Evolutionary conservation across 2,113 vertebrate genomes (phyloP).

Genomic region (Sinocyclocheilus grahami): DNA sequence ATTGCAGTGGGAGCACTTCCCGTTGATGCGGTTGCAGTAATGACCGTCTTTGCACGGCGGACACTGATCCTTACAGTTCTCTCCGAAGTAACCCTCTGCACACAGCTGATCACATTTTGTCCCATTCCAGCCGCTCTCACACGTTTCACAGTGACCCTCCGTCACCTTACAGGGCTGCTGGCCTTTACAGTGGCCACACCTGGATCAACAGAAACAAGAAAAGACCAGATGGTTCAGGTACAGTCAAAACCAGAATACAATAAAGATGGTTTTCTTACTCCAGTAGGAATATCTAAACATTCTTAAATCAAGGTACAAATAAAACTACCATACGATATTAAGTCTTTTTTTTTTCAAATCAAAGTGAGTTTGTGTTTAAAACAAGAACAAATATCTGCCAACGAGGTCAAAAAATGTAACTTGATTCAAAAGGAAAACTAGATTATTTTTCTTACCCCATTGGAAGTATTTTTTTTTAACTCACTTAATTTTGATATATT

Average conservation of each 20-base stretch:
- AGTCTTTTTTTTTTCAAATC: no score
- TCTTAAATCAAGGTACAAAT: no score
- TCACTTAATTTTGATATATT: no score
- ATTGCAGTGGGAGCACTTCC: slow-evolving; percentile 95
- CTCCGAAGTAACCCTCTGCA: slow-evolving; percentile 86
- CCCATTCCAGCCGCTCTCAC: slow-evolving; percentile 93
- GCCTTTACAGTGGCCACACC: slow-evolving; percentile 97
- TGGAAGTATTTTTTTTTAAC: no score
- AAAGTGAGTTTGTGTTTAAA: no score
- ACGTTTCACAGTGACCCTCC: slow-evolving; percentile 91
- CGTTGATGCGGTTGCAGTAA: slow-evolving; percentile 90
- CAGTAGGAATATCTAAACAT: no score
- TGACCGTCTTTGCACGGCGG: slow-evolving; percentile 92
- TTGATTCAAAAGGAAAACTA: no score
- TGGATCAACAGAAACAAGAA: slow-evolving; percentile 52
- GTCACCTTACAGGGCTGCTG: slow-evolving; percentile 93
- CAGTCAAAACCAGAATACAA: neutral
- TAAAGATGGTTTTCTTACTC: no score
- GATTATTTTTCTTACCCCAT: no score
- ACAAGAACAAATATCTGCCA: no score
- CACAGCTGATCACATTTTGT: slow-evolving; percentile 94
- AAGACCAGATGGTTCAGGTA: neutral
- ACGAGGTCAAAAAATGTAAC: no score
- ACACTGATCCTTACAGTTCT: slow-evolving; percentile 87
- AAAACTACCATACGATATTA: no score